A percentile compares a stretch with the other conserved stretches of the same genome.
These are phyloP conservation scores for Stenodera caucasica DNA, from an alignment of 2,888 invertebrate genomes.

Conservation along the genomic window DNA sequence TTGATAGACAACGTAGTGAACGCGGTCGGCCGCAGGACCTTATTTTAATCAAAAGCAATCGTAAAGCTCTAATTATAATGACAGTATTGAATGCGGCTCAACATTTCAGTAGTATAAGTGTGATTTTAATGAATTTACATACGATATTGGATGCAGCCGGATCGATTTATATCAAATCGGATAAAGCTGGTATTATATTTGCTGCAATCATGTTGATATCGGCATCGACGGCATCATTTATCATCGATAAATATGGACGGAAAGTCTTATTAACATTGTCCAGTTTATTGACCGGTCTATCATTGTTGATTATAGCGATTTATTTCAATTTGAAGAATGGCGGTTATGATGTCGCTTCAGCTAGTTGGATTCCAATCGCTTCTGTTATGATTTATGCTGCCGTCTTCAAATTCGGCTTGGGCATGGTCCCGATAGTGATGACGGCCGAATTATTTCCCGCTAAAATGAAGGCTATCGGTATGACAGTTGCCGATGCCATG, in stretches of 20 bases:
- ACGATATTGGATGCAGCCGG: constrained; percentile 49
- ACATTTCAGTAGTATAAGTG: constrained; percentile 53
- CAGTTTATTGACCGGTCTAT: constrained; percentile 46
- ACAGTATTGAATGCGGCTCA: constrained; percentile 51
- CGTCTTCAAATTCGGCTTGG: constrained; percentile 49
- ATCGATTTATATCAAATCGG: constrained; percentile 45
- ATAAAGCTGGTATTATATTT: constrained; percentile 49
- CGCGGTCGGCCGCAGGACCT: constrained; percentile 49
- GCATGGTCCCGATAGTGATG: constrained; percentile 52
- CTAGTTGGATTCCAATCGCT: constrained; percentile 47
- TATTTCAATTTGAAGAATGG: constrained; percentile 48
- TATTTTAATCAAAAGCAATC: constrained; percentile 48
- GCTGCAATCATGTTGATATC: constrained; percentile 49
- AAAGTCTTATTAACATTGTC: constrained; percentile 48
- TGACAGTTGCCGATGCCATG: constrained; percentile 51
- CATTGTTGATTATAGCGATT: constrained; percentile 45
- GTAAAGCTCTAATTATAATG: constrained; percentile 53
- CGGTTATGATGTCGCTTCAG: constrained; percentile 37
- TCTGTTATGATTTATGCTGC: constrained; percentile 51
- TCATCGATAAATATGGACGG: constrained; percentile 50
- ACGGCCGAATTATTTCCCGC: constrained; percentile 53
- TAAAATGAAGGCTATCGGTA: constrained; percentile 51
- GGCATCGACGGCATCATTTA: constrained; percentile 42
- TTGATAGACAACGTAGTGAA: constrained; percentile 50
- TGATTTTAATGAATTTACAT: constrained; percentile 54